Evolutionary conservation across 2,113 vertebrate genomes (phyloP).

Genomic region (Aspidoscelis tigris): DNA sequence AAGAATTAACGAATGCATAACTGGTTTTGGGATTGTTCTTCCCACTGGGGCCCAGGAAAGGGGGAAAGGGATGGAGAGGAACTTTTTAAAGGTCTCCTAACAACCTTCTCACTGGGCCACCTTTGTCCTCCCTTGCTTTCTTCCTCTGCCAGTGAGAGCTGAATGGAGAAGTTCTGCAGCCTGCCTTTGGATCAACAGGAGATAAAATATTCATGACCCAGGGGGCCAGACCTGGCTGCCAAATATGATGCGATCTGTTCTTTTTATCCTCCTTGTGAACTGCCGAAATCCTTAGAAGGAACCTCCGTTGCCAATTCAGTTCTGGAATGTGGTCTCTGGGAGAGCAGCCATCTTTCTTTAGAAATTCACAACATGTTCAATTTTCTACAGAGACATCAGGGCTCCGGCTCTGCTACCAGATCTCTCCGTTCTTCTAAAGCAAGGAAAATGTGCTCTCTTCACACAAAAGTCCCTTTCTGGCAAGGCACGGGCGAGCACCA

Average conservation of each 20-base stretch:
- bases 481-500: not conserved
- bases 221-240: not conserved
- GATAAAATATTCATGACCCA: constrained; percentile 19
- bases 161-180: not conserved
- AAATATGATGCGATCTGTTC: not conserved
- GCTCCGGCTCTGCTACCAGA: not conserved
- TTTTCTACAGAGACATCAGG: not conserved
- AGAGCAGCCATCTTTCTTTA: not conserved
- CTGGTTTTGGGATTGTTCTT: not conserved
- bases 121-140: not conserved
- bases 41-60: not conserved
- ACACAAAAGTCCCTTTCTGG: not conserved
- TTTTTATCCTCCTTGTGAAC: not conserved
- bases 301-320: not conserved
- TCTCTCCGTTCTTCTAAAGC: not conserved
- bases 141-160: not conserved
- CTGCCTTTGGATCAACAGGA: not conserved
- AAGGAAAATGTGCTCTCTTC: not conserved
- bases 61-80: not conserved
- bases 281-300: not conserved
- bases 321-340: not conserved
- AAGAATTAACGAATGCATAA: not conserved
- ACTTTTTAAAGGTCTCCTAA: not conserved
- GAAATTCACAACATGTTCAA: not conserved
- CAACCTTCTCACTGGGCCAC: not conserved